These are phyloP conservation scores for Peromyscus aztecus DNA, from an alignment of 2,797 vertebrate species.

Conservation along the genomic window DNA sequence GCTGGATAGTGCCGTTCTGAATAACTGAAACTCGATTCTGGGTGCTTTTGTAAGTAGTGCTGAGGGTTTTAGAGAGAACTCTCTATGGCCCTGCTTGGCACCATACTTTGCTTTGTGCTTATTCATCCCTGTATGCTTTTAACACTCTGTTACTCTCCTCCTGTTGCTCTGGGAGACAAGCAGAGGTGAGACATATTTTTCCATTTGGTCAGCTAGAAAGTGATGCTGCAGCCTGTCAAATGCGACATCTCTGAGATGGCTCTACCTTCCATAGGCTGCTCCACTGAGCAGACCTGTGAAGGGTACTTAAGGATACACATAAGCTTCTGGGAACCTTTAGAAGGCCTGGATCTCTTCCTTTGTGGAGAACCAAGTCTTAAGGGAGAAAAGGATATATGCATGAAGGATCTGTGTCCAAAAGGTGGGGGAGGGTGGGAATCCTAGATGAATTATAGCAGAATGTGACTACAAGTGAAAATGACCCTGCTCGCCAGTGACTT, in stretches of 20 bases:
- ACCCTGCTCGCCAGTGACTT: background rate
- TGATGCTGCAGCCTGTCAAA: background rate
- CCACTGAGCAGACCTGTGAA: background rate
- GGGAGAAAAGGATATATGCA: background rate
- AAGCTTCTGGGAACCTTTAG: background rate
- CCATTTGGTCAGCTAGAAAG: background rate
- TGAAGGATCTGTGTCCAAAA: background rate
- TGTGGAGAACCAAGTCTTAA: background rate
- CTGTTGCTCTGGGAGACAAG: conserved; percentile 32
- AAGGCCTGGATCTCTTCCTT: background rate
- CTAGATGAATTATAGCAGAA: background rate
- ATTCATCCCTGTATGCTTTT: conserved; percentile 3
- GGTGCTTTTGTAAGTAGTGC: background rate
- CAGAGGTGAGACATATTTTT: conserved; percentile 12
- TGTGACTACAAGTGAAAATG: background rate
- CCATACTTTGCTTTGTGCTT: background rate
- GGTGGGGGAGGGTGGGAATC: background rate
- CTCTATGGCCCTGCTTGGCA: background rate
- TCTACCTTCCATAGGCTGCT: background rate
- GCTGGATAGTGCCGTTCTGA: background rate
- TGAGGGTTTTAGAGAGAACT: background rate
- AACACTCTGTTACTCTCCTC: background rate
- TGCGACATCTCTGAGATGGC: background rate
- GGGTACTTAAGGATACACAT: background rate
- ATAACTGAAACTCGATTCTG: background rate